Evolutionary conservation across 2,113 vertebrate genomes (phyloP).

Genomic region (Sakesphorus luctuosus): DNA sequence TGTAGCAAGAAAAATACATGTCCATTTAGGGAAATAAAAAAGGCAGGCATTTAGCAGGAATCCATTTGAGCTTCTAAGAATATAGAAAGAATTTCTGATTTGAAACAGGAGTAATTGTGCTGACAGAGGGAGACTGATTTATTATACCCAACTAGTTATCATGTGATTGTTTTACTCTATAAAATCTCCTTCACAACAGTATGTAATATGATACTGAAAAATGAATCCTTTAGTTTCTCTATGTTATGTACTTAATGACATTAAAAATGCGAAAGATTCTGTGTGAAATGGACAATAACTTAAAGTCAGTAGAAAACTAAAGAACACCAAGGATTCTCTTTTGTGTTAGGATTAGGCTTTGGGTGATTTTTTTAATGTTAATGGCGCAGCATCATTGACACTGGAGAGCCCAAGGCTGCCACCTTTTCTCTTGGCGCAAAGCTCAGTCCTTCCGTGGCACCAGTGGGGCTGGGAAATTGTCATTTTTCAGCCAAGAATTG

Average conservation of each 20-base stretch:
- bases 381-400: no score
- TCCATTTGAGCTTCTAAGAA: constrained; percentile 3
- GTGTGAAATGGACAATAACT: background rate
- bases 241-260: background rate
- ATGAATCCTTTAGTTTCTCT: background rate
- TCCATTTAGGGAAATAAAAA: constrained; percentile 41
- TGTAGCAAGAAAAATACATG: background rate
- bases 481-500: no score
- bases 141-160: background rate
- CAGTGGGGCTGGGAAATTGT: no score
- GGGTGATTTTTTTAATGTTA: no score
- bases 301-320: background rate
- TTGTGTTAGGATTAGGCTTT: no score
- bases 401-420: no score
- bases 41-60: background rate
- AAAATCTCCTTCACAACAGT: background rate
- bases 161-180: background rate
- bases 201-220: background rate
- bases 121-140: background rate
- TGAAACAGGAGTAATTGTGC: constrained; percentile 15
- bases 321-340: background rate
- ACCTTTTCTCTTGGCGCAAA: no score
- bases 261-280: background rate
- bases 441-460: no score
- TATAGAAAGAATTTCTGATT: constrained; percentile 38